Evolutionary conservation across 23 tunicate species (phyloP).

Genomic region (Oikopleura albicans): DNA sequence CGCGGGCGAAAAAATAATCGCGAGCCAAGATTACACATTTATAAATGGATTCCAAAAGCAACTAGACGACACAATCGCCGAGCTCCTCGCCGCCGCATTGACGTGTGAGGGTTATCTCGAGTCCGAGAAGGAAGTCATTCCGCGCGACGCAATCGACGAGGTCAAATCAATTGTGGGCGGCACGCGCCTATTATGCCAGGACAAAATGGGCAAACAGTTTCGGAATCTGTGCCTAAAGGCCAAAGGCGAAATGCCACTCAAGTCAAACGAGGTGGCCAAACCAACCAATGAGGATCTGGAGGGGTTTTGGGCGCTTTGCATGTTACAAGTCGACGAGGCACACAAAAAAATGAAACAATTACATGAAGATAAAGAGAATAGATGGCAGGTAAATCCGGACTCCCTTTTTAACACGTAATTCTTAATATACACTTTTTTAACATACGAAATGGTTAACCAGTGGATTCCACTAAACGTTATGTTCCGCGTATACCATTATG

Average conservation of each 20-base stretch:
- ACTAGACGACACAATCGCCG: not conserved
- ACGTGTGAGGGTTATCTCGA: not conserved
- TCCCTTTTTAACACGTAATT: too few relatives aligned
- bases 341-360: not conserved
- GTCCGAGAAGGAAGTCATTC: not conserved
- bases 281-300: not conserved
- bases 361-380: not conserved
- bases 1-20: not conserved
- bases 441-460: too few relatives aligned
- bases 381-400: constrained; percentile 4
- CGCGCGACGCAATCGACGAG: not conserved
- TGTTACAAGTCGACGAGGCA: not conserved
- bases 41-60: not conserved
- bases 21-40: not conserved
- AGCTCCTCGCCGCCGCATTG: not conserved
- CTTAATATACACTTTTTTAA: too few relatives aligned
- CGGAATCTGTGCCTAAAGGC: constrained; percentile 6
- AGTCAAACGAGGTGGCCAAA: not conserved
- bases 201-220: not conserved
- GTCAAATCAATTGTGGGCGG: not conserved
- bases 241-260: not conserved
- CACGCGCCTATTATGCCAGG: not conserved
- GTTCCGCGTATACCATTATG: too few relatives aligned
- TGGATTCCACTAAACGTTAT: too few relatives aligned
- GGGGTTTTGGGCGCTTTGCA: not conserved